A percentile compares a stretch with the other conserved stretches of the same genome.
Conservation (phyloP, 2,113 vertebrate species). For the Oxyura jamaicensis region DNA sequence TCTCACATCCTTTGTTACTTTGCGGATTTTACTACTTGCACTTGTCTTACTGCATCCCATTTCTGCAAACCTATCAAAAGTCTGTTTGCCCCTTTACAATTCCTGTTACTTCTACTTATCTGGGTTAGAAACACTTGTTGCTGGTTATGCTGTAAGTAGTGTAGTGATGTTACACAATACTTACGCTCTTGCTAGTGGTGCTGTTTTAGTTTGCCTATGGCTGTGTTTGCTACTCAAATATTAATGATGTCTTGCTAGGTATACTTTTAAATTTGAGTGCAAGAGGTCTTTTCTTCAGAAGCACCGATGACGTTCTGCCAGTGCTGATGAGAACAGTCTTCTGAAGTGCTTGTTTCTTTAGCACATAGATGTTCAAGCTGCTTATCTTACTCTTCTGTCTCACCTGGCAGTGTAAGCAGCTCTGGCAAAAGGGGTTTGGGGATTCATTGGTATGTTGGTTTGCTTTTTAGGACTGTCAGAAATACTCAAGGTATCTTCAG, state of each 20-base stretch:
- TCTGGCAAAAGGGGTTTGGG: background rate
- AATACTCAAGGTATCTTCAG: background rate
- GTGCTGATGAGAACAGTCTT: background rate
- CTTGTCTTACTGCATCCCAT: background rate
- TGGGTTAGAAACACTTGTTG: background rate
- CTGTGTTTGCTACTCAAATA: background rate
- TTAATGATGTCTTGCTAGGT: background rate
- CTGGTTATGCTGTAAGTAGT: background rate
- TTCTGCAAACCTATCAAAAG: background rate
- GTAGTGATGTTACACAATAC: background rate
- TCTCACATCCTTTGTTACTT: background rate
- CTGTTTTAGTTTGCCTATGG: background rate
- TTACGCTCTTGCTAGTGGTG: background rate
- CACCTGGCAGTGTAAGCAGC: background rate
- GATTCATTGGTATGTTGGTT: background rate
- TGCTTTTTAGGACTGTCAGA: background rate
- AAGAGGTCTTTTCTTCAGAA: background rate
- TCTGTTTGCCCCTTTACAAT: background rate
- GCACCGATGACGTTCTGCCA: background rate
- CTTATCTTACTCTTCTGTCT: background rate
- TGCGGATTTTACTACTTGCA: background rate
- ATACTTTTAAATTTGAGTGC: background rate
- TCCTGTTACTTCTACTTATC: background rate
- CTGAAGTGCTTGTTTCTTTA: background rate
- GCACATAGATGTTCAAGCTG: background rate